Percentiles rank a stretch among this genome's conserved stretches.
Conservation (phyloP, 2,797 vertebrate species). For the Miichthys miiuy region DNA sequence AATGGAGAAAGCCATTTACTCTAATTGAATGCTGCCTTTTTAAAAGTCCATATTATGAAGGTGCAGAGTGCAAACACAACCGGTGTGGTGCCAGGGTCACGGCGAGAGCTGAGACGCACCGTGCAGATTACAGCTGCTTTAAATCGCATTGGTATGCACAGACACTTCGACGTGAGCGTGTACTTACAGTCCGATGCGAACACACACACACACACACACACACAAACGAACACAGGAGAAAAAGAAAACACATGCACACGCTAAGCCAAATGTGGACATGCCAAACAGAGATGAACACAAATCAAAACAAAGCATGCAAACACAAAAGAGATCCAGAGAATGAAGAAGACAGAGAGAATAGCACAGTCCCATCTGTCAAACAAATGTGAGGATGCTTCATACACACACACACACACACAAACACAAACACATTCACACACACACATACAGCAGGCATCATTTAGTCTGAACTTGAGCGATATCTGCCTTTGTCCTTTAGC, state of each 20-base stretch:
- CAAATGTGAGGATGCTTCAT: constrained; percentile 71
- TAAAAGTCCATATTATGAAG: constrained; percentile 42
- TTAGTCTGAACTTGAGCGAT: constrained; percentile 80
- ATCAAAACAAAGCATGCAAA: constrained; percentile 81
- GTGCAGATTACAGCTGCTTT: constrained; percentile 40
- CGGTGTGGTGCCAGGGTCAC: constrained; percentile 52
- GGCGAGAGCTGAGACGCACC: constrained; percentile 22
- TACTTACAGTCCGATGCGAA: constrained; percentile 20
- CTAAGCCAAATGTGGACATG: constrained; percentile 75
- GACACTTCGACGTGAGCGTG: constrained; percentile 27
- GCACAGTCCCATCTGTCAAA: constrained; percentile 82
- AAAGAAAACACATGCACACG: constrained; percentile 40
- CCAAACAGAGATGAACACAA: constrained; percentile 78
- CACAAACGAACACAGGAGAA: not conserved
- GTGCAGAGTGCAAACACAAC: constrained; percentile 56
- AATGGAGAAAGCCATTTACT: constrained; percentile 53
- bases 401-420: constrained; percentile 33
- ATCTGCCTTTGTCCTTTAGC: constrained; percentile 81
- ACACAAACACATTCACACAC: not conserved
- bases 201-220: not conserved
- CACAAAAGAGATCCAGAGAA: constrained; percentile 77
- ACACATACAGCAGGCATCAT: constrained; percentile 52
- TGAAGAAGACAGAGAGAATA: constrained; percentile 75
- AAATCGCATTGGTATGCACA: constrained; percentile 38
- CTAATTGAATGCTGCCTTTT: constrained; percentile 62